Percentiles rank a stretch among this genome's conserved stretches.
Conservation (phyloP, 2,113 vertebrate species). For the Chelonoidis abingdonii region DNA sequence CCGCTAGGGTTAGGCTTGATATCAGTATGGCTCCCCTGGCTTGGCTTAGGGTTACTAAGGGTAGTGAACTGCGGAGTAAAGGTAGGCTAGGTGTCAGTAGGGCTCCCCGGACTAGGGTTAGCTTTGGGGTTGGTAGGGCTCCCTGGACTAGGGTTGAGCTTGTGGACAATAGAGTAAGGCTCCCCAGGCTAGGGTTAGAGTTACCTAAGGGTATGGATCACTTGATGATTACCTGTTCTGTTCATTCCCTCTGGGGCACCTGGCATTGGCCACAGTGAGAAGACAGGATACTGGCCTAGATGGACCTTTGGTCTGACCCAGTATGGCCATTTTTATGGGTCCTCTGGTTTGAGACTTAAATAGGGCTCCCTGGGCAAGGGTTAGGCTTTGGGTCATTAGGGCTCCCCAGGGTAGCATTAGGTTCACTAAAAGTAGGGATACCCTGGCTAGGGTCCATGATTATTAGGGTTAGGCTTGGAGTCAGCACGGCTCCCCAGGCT, state of each 20-base stretch:
- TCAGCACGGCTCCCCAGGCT: background rate
- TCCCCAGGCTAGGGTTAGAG: background rate
- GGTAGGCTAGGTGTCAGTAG: background rate
- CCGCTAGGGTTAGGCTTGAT: background rate
- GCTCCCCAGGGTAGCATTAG: no score
- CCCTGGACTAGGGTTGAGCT: background rate
- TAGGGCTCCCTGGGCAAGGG: background rate
- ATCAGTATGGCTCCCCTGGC: background rate
- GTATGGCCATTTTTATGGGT: background rate
- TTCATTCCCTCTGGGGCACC: no score
- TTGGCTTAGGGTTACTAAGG: background rate
- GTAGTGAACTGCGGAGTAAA: no score
- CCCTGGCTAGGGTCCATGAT: no score
- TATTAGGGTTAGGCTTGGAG: background rate
- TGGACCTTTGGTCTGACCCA: no score
- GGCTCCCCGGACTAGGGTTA: background rate
- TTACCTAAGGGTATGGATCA: background rate
- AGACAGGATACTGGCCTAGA: no score
- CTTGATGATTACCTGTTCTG: no score
- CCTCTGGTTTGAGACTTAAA: background rate
- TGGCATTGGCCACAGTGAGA: no score
- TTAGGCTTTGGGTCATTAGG: background rate
- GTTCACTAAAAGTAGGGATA: background rate
- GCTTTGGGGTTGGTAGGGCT: background rate
- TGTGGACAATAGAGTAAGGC: no score